phyloP scores from a whole-genome alignment of 2,797 vertebrate species.

The Gymnothorax javanicus region DNA sequence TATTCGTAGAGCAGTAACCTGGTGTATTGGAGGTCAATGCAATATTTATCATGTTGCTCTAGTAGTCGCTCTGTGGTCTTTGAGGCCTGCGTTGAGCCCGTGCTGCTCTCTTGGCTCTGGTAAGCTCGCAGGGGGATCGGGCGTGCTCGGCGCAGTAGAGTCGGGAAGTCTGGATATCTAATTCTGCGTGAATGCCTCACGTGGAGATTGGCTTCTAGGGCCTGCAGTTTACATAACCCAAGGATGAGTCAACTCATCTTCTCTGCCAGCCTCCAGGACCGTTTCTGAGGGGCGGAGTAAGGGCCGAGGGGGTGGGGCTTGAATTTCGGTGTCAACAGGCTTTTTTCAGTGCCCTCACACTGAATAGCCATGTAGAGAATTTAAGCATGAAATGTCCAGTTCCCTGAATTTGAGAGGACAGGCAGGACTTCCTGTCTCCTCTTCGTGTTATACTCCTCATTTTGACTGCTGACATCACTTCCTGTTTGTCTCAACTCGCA shows the following conservation, averaged over 20 bases:
- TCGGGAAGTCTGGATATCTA: conserved; percentile 20
- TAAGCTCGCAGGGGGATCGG: not conserved
- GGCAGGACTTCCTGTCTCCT: not conserved
- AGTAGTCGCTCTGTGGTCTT: not conserved
- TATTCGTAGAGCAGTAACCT: not conserved
- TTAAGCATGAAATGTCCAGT: not conserved
- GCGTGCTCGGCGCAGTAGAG: not conserved
- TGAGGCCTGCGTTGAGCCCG: not conserved
- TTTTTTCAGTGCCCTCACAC: not conserved
- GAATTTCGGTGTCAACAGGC: not conserved
- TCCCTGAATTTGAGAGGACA: not conserved
- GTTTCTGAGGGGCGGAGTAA: not conserved
- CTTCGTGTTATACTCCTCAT: not conserved
- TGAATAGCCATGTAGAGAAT: not conserved
- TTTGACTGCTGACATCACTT: not conserved
- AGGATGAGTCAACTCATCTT: conserved; percentile 36
- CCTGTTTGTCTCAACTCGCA: not conserved
- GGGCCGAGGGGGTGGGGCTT: not conserved
- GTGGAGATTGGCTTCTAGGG: not conserved
- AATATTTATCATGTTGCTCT: not conserved
- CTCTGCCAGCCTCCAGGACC: conserved; percentile 27
- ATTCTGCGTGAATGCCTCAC: not conserved
- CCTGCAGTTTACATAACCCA: not conserved
- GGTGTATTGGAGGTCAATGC: not conserved
- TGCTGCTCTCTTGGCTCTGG: not conserved